These are phyloP conservation scores for Tachystola acroxantha DNA, from an alignment of 2,888 invertebrate genomes.

Conservation along the genomic window DNA sequence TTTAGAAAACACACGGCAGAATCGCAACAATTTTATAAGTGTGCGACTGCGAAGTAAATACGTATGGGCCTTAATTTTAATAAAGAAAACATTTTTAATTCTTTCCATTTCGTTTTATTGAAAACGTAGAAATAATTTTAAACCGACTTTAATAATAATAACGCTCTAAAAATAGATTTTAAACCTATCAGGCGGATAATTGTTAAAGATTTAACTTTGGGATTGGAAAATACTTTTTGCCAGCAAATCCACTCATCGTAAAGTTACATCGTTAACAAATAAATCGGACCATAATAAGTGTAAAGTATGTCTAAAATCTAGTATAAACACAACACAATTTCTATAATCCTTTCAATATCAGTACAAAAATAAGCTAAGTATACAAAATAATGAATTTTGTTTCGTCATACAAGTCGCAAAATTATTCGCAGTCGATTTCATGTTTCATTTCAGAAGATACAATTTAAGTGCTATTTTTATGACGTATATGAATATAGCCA, in stretches of 20 bases:
- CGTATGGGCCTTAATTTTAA: slow-evolving; percentile 5
- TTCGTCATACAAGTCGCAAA: too few species aligned
- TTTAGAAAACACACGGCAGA: too few species aligned
- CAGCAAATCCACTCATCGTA: too few species aligned
- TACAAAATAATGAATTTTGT: too few species aligned
- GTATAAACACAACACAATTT: slow-evolving; percentile 12
- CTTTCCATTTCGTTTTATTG: not conserved
- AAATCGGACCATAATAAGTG: slow-evolving; percentile 2
- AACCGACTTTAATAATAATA: not conserved
- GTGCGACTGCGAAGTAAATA: not conserved
- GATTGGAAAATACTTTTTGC: not conserved
- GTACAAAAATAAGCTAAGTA: not conserved
- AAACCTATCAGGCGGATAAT: slow-evolving; percentile 4
- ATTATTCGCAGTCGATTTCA: not conserved
- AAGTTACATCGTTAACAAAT: slow-evolving; percentile 3
- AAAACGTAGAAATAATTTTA: not conserved
- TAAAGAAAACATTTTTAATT: slow-evolving; percentile 5
- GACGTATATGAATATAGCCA: too few species aligned
- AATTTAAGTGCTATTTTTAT: too few species aligned
- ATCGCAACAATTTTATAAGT: too few species aligned
- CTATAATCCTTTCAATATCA: slow-evolving; percentile 2
- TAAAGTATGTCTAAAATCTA: slow-evolving; percentile 10
- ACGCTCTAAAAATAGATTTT: slow-evolving; percentile 1
- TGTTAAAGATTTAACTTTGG: not conserved
- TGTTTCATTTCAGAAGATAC: not conserved